Conservation (phyloP, 2,888 invertebrate species). For the Polymixis flavicincta region DNA sequence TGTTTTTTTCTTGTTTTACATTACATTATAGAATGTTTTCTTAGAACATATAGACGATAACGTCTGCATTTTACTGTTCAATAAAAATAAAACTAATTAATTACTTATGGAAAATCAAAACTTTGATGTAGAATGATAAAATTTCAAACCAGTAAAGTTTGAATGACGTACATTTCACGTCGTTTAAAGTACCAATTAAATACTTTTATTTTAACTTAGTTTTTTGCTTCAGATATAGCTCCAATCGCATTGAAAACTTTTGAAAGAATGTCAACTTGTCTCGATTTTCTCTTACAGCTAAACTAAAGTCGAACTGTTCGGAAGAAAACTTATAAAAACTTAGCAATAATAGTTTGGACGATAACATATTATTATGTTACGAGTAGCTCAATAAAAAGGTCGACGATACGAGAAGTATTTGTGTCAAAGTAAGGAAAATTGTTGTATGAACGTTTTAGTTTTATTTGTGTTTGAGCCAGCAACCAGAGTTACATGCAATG, state of each 20-base stretch:
- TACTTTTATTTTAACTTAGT: conserved; percentile 1
- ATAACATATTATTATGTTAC: conserved; percentile 33
- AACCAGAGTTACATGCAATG: background rate
- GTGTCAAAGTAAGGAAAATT: conserved; percentile 20
- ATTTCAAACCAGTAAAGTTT: background rate
- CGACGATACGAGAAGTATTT: conserved; percentile 38
- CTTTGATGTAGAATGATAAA: background rate
- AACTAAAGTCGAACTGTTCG: conserved; percentile 7
- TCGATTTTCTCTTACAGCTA: background rate
- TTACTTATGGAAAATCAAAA: background rate
- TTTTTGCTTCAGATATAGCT: background rate
- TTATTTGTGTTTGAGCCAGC: background rate
- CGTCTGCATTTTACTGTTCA: background rate
- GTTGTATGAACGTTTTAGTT: conserved; percentile 20
- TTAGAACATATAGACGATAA: background rate
- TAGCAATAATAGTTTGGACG: conserved; percentile 32
- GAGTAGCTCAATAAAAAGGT: conserved; percentile 43
- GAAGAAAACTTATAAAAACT: conserved; percentile 46
- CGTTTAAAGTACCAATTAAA: background rate
- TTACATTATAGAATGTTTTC: no score
- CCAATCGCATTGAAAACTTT: conserved; percentile 14
- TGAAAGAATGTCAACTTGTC: background rate
- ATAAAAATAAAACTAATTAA: background rate
- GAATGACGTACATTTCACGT: background rate
- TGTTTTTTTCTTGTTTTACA: no score